Percentiles rank a stretch among this genome's conserved stretches.
phyloP scores from a whole-genome alignment of 1,140 invertebrate species.

The Panagrolaimus sp. region DNA sequence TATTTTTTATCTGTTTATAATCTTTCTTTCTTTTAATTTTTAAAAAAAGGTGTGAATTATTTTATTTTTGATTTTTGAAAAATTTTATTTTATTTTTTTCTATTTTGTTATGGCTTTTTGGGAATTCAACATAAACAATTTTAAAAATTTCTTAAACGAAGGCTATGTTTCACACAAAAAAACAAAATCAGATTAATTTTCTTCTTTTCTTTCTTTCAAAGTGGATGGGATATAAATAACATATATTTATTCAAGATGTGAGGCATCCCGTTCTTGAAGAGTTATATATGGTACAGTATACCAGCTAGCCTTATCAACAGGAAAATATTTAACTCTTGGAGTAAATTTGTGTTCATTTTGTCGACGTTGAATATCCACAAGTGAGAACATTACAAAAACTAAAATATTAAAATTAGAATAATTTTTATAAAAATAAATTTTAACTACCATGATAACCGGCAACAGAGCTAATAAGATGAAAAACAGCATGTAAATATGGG shows the following conservation, averaged over 20 bases:
- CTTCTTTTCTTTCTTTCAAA: too few species aligned
- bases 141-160: too few species aligned
- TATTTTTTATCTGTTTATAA: too few species aligned
- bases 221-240: neutral
- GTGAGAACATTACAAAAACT: slow-evolving; percentile 57
- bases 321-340: slow-evolving; percentile 40
- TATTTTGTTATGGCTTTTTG: too few species aligned
- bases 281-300: slow-evolving; percentile 26
- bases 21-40: neutral
- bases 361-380: slow-evolving; percentile 50
- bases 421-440: neutral
- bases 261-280: neutral
- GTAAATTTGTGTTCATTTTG: slow-evolving; percentile 39
- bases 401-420: slow-evolving; percentile 40
- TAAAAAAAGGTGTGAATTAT: neutral
- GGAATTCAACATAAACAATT: too few species aligned
- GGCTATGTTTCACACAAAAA: too few species aligned
- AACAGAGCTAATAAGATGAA: slow-evolving; percentile 50
- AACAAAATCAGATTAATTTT: too few species aligned
- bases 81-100: neutral
- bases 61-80: slow-evolving; percentile 8
- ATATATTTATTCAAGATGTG: neutral
- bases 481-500: slow-evolving; percentile 55
- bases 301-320: slow-evolving; percentile 8
- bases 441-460: slow-evolving; percentile 23